phyloP scores from a whole-genome alignment of 2,113 vertebrate species.

The Hippoglossus stenolepis region DNA sequence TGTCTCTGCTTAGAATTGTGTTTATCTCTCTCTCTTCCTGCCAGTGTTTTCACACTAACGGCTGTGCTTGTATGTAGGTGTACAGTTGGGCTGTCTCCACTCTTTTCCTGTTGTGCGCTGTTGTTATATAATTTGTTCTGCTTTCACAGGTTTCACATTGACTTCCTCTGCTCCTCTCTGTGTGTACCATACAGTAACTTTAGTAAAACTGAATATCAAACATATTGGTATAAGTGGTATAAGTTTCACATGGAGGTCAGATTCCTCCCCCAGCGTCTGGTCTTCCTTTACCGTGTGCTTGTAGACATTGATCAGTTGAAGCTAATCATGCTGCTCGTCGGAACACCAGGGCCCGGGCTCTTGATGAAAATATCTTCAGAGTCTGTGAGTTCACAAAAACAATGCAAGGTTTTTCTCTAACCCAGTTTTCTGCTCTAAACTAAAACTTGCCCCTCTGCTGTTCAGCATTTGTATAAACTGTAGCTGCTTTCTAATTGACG shows the following conservation, averaged over 20 bases:
- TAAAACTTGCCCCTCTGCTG: constrained; percentile 21
- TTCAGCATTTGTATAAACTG: constrained; percentile 21
- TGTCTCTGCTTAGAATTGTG: constrained; percentile 4
- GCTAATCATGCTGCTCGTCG: constrained; percentile 99
- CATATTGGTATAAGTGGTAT: constrained; percentile 1
- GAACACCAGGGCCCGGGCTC: constrained; percentile 97
- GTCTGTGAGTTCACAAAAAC: constrained; percentile 94
- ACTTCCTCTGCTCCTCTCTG: not conserved
- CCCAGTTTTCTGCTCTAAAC: constrained; percentile 23
- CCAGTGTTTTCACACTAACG: constrained; percentile 31
- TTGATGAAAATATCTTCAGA: constrained; percentile 99
- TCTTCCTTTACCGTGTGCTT: constrained; percentile 97
- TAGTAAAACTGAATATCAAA: constrained; percentile 9
- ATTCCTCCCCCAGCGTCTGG: constrained; percentile 41
- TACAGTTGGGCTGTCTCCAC: not conserved
- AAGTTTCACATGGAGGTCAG: constrained; percentile 24
- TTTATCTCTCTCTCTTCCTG: constrained; percentile 5
- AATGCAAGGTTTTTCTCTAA: constrained; percentile 74
- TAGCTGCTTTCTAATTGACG: constrained; percentile 44
- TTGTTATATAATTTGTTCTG: not conserved
- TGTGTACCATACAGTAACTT: constrained; percentile 21
- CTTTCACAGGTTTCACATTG: constrained; percentile 6
- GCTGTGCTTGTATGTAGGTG: constrained; percentile 9
- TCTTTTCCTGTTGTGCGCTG: constrained; percentile 12
- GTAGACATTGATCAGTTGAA: constrained; percentile 99